These are phyloP conservation scores for Drosophila arizonae DNA, from an alignment of 1,140 invertebrate genomes.

Conservation along the genomic window DNA sequence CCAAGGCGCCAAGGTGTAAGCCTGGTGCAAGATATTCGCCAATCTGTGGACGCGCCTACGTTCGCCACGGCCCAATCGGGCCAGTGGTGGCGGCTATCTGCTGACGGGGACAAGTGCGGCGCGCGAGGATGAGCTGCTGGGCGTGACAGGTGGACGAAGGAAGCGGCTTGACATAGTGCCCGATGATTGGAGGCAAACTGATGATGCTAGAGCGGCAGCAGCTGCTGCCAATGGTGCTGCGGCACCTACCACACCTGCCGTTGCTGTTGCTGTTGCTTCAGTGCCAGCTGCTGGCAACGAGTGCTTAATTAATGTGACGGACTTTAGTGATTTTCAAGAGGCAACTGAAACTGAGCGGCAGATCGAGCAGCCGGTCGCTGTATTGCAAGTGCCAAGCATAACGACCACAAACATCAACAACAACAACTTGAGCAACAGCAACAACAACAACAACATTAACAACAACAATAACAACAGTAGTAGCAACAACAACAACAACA, in stretches of 20 bases:
- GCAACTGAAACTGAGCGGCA: constrained; percentile 19
- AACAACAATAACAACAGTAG: constrained; percentile 32
- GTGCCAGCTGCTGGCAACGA: constrained; percentile 46
- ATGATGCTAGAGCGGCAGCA: neutral
- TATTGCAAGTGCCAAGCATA: constrained; percentile 57
- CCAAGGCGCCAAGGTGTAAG: constrained; percentile 49
- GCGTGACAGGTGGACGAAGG: constrained; percentile 37
- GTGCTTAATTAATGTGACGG: constrained; percentile 80
- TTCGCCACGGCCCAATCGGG: constrained; percentile 82
- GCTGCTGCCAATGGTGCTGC: too few relatives aligned
- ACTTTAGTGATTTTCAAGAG: constrained; percentile 73
- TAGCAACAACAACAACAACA: constrained; percentile 51
- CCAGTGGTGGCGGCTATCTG: constrained; percentile 82
- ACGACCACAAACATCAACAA: constrained; percentile 51
- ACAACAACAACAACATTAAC: constrained; percentile 14
- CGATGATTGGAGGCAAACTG: constrained; percentile 8
- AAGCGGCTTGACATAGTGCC: constrained; percentile 17
- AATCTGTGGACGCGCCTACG: constrained; percentile 82
- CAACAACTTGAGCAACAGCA: constrained; percentile 36
- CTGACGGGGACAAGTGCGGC: constrained; percentile 73
- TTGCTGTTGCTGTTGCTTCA: neutral
- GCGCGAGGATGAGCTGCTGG: constrained; percentile 66
- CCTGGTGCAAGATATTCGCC: constrained; percentile 63
- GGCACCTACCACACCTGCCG: too few relatives aligned
- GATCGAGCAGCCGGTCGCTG: constrained; percentile 34